These are phyloP conservation scores for Phortica okadai DNA, from an alignment of 2,888 invertebrate genomes.

Conservation along the genomic window DNA sequence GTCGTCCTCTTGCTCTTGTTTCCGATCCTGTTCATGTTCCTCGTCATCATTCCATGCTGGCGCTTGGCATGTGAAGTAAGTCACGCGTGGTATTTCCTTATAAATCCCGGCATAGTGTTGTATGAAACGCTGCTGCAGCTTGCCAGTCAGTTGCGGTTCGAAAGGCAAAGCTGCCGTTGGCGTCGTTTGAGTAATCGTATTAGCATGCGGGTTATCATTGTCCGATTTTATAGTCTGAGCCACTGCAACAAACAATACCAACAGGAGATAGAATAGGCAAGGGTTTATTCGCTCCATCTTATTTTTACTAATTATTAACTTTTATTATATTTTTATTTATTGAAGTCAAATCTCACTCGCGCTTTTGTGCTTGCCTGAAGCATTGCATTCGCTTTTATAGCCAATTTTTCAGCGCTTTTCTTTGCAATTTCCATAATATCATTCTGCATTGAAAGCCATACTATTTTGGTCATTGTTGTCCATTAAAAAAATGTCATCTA, in stretches of 20 bases:
- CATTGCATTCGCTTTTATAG: neutral
- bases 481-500: slow-evolving; percentile 5
- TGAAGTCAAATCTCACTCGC: neutral
- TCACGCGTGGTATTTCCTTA: slow-evolving; percentile 72
- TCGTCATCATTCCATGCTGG: slow-evolving; percentile 44
- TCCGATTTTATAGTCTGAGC: no score
- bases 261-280: neutral
- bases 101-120: slow-evolving; percentile 65
- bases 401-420: neutral
- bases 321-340: neutral
- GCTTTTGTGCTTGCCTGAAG: neutral
- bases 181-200: neutral
- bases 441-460: neutral
- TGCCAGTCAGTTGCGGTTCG: slow-evolving; percentile 49
- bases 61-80: slow-evolving; percentile 71
- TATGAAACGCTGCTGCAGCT: slow-evolving; percentile 64
- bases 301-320: neutral
- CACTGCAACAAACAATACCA: neutral
- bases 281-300: neutral
- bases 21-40: slow-evolving; percentile 23
- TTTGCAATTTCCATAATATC: neutral
- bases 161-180: neutral
- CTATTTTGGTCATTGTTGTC: neutral
- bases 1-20: neutral
- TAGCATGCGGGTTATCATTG: no score